A percentile compares a stretch with the other conserved stretches of the same genome.
Conservation (phyloP, 2,888 invertebrate species). For the Tillus elongatus region DNA sequence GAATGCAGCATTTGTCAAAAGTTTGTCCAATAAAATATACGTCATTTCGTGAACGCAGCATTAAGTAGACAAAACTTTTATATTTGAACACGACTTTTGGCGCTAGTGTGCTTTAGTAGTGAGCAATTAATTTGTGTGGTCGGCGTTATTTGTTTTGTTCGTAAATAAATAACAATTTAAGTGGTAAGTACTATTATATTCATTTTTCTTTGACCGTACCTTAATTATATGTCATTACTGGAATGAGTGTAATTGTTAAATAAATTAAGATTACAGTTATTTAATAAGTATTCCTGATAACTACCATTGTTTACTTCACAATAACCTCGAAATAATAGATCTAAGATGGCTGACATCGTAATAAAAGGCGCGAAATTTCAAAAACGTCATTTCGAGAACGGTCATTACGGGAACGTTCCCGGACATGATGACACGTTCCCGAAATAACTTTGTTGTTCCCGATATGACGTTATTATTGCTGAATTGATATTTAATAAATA, state of each 20-base stretch:
- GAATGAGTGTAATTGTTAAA: constrained; percentile 5
- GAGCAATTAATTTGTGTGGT: constrained; percentile 7
- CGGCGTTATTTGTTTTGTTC: no score
- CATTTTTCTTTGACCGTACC: neutral
- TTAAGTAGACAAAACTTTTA: no score
- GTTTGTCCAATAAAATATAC: no score
- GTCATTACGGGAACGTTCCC: no score
- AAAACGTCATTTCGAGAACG: no score
- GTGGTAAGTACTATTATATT: constrained; percentile 23
- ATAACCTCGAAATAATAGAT: constrained; percentile 9
- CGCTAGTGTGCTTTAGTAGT: constrained; percentile 8
- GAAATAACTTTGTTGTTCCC: constrained; percentile 7
- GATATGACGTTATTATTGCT: constrained; percentile 7
- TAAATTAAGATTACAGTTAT: neutral
- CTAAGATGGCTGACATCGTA: constrained; percentile 8
- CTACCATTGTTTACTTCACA: constrained; percentile 9
- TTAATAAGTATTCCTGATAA: constrained; percentile 6
- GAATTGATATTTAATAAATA: constrained; percentile 9
- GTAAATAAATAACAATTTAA: no score
- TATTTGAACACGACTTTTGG: no score
- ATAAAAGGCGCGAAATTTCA: constrained; percentile 6
- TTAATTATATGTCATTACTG: constrained; percentile 5
- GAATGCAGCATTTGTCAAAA: no score
- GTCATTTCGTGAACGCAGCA: no score
- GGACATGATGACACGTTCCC: no score